These are phyloP conservation scores for Blastomussa wellsi DNA, from an alignment of 92 coral and sea anemone species.

Conservation along the genomic window DNA sequence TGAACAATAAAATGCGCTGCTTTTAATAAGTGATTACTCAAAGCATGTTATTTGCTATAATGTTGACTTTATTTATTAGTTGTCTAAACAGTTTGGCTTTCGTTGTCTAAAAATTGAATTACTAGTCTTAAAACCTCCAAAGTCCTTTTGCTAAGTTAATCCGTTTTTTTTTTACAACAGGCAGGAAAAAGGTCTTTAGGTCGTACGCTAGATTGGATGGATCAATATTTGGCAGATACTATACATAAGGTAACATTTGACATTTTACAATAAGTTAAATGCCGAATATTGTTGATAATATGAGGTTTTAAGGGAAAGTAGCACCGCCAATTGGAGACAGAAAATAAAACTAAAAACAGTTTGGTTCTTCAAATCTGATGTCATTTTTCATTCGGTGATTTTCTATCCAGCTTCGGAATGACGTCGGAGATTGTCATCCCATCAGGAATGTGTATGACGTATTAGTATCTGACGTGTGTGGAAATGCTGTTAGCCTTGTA, in stretches of 20 bases:
- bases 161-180: slow-evolving; percentile 30
- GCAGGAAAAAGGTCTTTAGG: slow-evolving; percentile 50
- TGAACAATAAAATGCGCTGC: too few species aligned
- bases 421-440: slow-evolving; percentile 83
- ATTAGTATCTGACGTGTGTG: slow-evolving; percentile 69
- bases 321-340: too few species aligned
- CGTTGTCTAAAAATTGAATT: background rate
- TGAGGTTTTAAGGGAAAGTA: too few species aligned
- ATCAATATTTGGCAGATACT: slow-evolving; percentile 68
- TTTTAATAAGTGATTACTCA: too few species aligned
- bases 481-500: slow-evolving; percentile 67
- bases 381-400: background rate
- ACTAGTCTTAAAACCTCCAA: too few species aligned
- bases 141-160: too few species aligned
- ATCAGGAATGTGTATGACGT: slow-evolving; percentile 72
- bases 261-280: too few species aligned
- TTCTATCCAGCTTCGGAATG: slow-evolving; percentile 53
- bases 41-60: background rate
- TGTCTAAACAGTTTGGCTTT: background rate
- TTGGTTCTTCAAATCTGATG: background rate
- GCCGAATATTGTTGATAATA: too few species aligned
- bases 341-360: too few species aligned
- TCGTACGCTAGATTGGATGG: slow-evolving; percentile 75
- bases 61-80: background rate
- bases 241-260: slow-evolving; percentile 67